Conservation (phyloP, 2,797 vertebrate genomes). For the Micrastur ruficollis region DNA sequence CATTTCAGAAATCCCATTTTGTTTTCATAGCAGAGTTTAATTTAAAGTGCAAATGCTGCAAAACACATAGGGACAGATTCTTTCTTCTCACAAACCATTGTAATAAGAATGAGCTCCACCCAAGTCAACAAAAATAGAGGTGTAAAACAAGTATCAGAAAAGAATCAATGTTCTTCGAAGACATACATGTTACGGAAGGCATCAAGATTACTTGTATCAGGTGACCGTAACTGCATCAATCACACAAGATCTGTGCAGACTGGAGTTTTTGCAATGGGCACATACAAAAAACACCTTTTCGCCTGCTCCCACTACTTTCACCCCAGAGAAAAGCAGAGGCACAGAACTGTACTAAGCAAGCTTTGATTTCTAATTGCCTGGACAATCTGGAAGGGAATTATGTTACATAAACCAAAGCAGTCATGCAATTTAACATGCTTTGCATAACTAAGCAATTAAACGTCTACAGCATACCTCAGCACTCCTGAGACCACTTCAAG, state of each 20-base stretch:
- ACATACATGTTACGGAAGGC: background rate
- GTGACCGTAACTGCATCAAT: background rate
- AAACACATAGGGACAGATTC: background rate
- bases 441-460: background rate
- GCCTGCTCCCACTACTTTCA: background rate
- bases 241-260: background rate
- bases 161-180: background rate
- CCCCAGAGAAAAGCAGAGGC: background rate
- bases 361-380: background rate
- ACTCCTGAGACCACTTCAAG: constrained; percentile 9
- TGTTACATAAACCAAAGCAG: background rate
- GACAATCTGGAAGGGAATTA: background rate
- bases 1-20: background rate
- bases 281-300: background rate
- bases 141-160: background rate
- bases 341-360: background rate
- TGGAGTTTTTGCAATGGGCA: background rate
- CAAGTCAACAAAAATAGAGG: background rate
- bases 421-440: constrained; percentile 1
- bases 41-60: background rate
- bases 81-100: background rate
- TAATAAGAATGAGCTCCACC: background rate
- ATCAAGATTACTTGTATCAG: background rate
- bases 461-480: background rate
- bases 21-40: background rate